phyloP scores from a whole-genome alignment of 2,113 vertebrate species.

The Apistogramma diplotaenia region DNA sequence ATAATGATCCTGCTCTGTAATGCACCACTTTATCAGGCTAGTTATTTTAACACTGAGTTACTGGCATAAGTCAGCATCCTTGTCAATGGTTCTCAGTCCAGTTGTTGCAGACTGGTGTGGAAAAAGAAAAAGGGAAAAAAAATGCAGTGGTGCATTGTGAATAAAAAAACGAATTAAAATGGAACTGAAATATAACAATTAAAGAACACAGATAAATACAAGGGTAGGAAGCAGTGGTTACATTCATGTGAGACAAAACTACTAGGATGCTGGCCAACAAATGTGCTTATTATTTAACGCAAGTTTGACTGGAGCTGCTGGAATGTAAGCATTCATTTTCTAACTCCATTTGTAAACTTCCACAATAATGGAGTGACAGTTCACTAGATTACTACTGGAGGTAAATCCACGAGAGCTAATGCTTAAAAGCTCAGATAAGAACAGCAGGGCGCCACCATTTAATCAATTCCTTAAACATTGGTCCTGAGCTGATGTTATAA shows the following conservation, averaged over 20 bases:
- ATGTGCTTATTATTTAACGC: background rate
- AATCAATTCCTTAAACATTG: background rate
- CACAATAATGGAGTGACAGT: background rate
- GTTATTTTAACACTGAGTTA: background rate
- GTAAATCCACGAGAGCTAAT: background rate
- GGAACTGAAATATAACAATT: background rate
- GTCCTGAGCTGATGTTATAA: background rate
- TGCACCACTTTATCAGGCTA: background rate
- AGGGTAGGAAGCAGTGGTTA: background rate
- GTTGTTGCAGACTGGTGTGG: background rate
- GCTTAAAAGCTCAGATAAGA: background rate
- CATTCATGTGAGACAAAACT: background rate
- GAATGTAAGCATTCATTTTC: background rate
- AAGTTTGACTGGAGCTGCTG: background rate
- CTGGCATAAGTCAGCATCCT: background rate
- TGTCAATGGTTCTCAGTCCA: background rate
- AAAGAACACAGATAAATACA: background rate
- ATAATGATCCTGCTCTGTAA: constrained; percentile 5
- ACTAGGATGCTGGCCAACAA: background rate
- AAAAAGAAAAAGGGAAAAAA: background rate
- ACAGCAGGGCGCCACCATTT: background rate
- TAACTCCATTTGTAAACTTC: background rate
- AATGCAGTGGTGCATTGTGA: background rate
- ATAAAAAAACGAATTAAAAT: background rate
- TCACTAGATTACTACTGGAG: background rate